These are phyloP conservation scores for Hypomecis atomaria DNA, from an alignment of 2,888 invertebrate species.

Conservation along the genomic window DNA sequence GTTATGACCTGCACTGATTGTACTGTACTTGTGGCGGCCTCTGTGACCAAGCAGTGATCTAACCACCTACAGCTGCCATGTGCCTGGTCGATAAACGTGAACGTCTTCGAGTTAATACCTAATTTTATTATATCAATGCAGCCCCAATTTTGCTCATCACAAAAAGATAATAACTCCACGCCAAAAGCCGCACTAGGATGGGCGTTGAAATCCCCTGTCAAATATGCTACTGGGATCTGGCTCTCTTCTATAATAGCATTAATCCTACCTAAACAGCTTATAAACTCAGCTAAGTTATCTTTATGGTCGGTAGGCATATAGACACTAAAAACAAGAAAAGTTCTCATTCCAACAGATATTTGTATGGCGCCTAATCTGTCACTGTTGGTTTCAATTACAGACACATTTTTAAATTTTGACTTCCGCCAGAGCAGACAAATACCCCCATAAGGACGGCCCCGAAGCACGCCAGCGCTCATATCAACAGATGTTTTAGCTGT, in stretches of 20 bases:
- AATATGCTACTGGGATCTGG: constrained; percentile 17
- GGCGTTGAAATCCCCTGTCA: constrained; percentile 15
- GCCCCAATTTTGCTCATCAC: constrained; percentile 19
- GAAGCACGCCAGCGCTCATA: constrained; percentile 1
- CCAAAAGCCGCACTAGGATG: constrained; percentile 10
- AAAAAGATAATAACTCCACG: constrained; percentile 4
- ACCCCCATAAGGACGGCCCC: constrained; percentile 9
- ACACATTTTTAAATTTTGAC: constrained; percentile 1
- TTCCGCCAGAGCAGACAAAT: constrained; percentile 1
- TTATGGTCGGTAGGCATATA: constrained; percentile 22
- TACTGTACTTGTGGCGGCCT: constrained; percentile 12
- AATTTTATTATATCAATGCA: constrained; percentile 17
- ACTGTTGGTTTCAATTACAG: constrained; percentile 9
- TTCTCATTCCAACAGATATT: constrained; percentile 8
- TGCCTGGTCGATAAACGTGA: constrained; percentile 11
- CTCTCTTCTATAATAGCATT: constrained; percentile 21
- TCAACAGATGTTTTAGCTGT: constrained; percentile 9
- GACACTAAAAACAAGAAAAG: constrained; percentile 16
- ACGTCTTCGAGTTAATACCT: constrained; percentile 13
- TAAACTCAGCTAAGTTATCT: constrained; percentile 20
- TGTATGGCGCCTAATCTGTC: constrained; percentile 16
- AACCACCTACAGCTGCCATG: constrained; percentile 21
- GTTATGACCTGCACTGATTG: constrained; percentile 14
- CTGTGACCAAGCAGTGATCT: constrained; percentile 20
- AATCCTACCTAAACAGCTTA: constrained; percentile 9